These are phyloP conservation scores for Phaonia tiefii DNA, from an alignment of 2,888 invertebrate species.

Conservation along the genomic window DNA sequence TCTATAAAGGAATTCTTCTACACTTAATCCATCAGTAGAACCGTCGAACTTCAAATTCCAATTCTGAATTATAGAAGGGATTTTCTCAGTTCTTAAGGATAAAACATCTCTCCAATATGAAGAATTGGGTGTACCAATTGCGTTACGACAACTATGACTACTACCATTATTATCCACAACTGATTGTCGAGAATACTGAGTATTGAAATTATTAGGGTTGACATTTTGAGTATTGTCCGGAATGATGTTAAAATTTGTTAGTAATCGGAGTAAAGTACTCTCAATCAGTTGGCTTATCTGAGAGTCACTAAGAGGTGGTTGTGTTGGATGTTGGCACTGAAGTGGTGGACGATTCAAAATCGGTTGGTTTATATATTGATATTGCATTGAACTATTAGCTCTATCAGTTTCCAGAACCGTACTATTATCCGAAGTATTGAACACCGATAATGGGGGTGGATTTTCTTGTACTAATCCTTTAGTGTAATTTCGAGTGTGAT, in stretches of 20 bases:
- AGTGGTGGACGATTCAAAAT: too few relatives aligned
- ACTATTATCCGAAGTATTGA: too few relatives aligned
- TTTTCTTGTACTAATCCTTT: not conserved
- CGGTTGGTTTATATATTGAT: too few relatives aligned
- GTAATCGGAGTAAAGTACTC: too few relatives aligned
- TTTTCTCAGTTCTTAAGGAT: not conserved
- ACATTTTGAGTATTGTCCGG: not conserved
- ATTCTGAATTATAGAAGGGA: slow-evolving; percentile 10
- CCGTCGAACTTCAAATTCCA: slow-evolving; percentile 19
- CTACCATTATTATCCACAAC: not conserved
- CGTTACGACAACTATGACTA: not conserved
- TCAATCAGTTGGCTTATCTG: too few relatives aligned
- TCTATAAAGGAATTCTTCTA: slow-evolving; percentile 11
- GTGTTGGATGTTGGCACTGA: too few relatives aligned
- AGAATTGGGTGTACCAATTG: not conserved
- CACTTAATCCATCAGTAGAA: not conserved
- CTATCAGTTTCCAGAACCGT: too few relatives aligned
- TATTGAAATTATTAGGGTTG: not conserved
- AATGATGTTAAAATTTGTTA: not conserved
- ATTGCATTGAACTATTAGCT: too few relatives aligned
- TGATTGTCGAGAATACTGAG: not conserved
- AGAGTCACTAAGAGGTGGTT: too few relatives aligned
- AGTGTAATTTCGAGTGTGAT: not conserved
- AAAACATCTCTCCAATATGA: not conserved
- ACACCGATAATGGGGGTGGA: too few relatives aligned